These are phyloP conservation scores for Diadophis punctatus DNA, from an alignment of 2,113 vertebrate genomes.

Conservation along the genomic window DNA sequence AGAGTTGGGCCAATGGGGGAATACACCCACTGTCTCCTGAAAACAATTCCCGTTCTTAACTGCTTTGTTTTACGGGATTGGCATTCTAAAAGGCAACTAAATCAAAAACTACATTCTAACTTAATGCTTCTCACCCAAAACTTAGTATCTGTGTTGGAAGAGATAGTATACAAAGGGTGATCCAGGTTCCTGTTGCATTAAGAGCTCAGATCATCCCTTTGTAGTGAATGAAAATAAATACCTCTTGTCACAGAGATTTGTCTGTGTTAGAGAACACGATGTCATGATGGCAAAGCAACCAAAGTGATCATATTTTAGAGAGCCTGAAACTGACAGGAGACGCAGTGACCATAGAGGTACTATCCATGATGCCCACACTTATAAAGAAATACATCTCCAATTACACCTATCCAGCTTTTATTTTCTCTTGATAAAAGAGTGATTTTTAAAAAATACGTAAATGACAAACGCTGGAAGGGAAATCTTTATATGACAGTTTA, in stretches of 20 bases:
- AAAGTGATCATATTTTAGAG: constrained; percentile 18
- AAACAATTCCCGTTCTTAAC: constrained; percentile 77
- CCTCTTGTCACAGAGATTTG: neutral
- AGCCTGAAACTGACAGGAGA: constrained; percentile 19
- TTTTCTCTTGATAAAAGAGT: constrained; percentile 59
- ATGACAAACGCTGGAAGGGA: constrained; percentile 54
- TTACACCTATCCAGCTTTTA: constrained; percentile 56
- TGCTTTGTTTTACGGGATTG: constrained; percentile 25
- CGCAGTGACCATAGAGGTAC: neutral
- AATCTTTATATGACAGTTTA: constrained; percentile 63
- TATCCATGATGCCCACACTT: constrained; percentile 15
- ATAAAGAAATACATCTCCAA: constrained; percentile 44
- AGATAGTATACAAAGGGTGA: too few species aligned
- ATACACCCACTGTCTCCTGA: constrained; percentile 42
- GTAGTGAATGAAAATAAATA: neutral
- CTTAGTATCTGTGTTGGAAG: neutral
- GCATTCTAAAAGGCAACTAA: neutral
- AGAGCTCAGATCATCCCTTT: neutral
- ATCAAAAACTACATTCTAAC: neutral
- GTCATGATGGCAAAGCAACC: constrained; percentile 7
- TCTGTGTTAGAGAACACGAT: neutral
- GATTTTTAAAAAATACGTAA: constrained; percentile 67
- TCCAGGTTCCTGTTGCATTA: neutral
- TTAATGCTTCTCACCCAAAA: neutral
- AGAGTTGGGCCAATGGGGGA: constrained; percentile 68